Percentiles rank a stretch among this genome's conserved stretches.
These are phyloP conservation scores for Cheilosia impressa DNA, from an alignment of 2,888 invertebrate genomes.

Conservation along the genomic window DNA sequence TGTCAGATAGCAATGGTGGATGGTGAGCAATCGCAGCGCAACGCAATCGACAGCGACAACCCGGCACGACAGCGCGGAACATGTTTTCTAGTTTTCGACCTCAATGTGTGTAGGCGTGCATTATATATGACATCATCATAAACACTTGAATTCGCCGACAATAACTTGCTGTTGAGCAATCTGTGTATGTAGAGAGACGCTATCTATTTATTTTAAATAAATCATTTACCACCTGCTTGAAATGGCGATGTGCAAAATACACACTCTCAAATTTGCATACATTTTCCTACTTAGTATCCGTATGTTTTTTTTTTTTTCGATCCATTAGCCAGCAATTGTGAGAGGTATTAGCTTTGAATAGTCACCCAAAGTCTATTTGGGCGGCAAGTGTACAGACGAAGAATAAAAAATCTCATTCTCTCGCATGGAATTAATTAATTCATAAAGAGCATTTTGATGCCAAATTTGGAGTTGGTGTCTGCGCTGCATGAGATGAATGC, in stretches of 20 bases:
- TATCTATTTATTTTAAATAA: constrained; percentile 26
- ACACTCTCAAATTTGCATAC: background rate
- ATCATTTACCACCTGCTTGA: constrained; percentile 42
- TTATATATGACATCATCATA: constrained; percentile 45
- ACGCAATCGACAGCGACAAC: constrained; percentile 18
- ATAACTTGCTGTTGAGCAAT: constrained; percentile 24
- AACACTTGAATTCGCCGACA: constrained; percentile 33
- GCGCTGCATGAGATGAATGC: constrained; percentile 58
- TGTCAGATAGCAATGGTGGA: constrained; percentile 24
- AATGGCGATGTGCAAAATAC: constrained; percentile 18
- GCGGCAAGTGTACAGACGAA: constrained; percentile 2
- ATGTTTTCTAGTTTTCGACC: constrained; percentile 55
- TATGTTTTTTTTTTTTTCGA: background rate
- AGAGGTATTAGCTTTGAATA: constrained; percentile 22
- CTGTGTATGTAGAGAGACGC: too few species aligned
- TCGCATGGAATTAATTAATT: constrained; percentile 52
- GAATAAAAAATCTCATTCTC: background rate
- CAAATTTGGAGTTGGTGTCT: constrained; percentile 56
- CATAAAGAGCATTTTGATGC: constrained; percentile 45
- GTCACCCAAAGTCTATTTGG: constrained; percentile 27
- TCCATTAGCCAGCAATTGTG: constrained; percentile 34
- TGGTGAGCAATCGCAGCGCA: background rate
- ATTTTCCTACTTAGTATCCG: too few species aligned
- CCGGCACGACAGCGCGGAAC: constrained; percentile 31
- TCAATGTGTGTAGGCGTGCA: constrained; percentile 60